phyloP scores from a whole-genome alignment of 1,140 invertebrate species.

The Orius laevigatus region DNA sequence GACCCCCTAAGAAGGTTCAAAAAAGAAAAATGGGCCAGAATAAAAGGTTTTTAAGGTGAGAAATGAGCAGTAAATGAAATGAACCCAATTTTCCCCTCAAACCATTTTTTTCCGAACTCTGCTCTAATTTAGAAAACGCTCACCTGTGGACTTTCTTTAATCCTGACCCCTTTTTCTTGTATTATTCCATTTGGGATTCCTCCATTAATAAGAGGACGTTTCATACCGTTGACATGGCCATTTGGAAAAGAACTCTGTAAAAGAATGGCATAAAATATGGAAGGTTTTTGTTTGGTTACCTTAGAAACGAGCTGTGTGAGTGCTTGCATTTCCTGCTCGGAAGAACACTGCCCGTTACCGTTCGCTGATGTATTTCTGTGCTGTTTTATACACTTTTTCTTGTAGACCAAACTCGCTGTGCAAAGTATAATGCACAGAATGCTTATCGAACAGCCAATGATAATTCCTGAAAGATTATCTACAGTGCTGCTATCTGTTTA shows the following conservation, averaged over 20 bases:
- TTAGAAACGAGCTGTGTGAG: slow-evolving; percentile 31
- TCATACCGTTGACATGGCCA: slow-evolving; percentile 29
- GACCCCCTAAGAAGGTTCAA: no score
- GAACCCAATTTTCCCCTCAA: no score
- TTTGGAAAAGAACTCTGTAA: slow-evolving; percentile 30
- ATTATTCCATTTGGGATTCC: slow-evolving; percentile 28
- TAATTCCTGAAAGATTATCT: slow-evolving; percentile 24
- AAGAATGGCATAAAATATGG: background rate
- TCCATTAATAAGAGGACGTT: slow-evolving; percentile 31
- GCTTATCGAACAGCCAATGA: slow-evolving; percentile 26
- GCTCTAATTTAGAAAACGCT: no score
- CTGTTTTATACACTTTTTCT: slow-evolving; percentile 25
- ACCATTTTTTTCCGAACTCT: no score
- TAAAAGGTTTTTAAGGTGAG: no score
- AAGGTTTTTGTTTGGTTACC: no score
- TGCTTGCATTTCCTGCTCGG: slow-evolving; percentile 27
- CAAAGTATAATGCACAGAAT: slow-evolving; percentile 26
- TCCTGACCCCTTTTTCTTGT: slow-evolving; percentile 27
- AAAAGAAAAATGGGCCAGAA: no score
- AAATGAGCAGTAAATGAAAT: no score
- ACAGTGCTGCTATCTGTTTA: background rate
- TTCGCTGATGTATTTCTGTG: slow-evolving; percentile 10
- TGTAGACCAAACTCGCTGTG: slow-evolving; percentile 24
- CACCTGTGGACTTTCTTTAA: slow-evolving; percentile 39
- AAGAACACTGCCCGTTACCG: slow-evolving; percentile 16